Conservation (phyloP, 2,113 vertebrate species). For the Pteruthius melanotis region DNA sequence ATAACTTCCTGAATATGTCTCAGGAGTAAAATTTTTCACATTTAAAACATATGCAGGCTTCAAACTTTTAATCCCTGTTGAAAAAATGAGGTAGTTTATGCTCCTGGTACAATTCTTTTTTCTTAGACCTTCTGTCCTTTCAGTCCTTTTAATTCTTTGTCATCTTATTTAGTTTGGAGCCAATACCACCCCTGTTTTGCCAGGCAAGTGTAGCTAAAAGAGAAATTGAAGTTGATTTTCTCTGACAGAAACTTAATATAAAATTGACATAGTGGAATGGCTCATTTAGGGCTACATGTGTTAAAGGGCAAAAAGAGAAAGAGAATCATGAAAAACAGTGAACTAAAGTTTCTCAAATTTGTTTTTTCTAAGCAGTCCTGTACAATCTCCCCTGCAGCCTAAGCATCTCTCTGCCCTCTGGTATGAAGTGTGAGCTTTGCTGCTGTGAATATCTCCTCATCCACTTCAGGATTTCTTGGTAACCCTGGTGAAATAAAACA, state of each 20-base stretch:
- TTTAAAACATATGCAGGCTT: conserved; percentile 42
- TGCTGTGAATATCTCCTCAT: not conserved
- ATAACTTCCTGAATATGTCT: conserved; percentile 49
- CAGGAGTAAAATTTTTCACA: conserved; percentile 51
- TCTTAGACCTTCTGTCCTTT: not conserved
- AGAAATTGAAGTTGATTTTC: conserved; percentile 44
- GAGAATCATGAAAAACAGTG: not conserved
- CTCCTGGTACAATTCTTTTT: not conserved
- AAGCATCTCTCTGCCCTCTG: not conserved
- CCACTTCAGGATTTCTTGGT: not conserved
- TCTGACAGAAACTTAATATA: conserved; percentile 11
- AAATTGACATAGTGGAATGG: not conserved
- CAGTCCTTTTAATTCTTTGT: not conserved
- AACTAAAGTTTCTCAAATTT: not conserved
- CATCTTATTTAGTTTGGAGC: not conserved
- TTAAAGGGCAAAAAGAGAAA: not conserved
- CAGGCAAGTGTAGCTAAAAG: not conserved
- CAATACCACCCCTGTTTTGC: not conserved
- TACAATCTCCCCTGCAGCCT: not conserved
- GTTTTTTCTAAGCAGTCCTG: not conserved
- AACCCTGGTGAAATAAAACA: not conserved
- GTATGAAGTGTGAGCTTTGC: not conserved
- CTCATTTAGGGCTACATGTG: not conserved
- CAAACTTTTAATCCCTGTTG: conserved; percentile 45
- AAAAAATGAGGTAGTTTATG: conserved; percentile 8